Evolutionary conservation across 2,888 invertebrate species (phyloP).

Genomic region (Phragmatobia fuliginosa): DNA sequence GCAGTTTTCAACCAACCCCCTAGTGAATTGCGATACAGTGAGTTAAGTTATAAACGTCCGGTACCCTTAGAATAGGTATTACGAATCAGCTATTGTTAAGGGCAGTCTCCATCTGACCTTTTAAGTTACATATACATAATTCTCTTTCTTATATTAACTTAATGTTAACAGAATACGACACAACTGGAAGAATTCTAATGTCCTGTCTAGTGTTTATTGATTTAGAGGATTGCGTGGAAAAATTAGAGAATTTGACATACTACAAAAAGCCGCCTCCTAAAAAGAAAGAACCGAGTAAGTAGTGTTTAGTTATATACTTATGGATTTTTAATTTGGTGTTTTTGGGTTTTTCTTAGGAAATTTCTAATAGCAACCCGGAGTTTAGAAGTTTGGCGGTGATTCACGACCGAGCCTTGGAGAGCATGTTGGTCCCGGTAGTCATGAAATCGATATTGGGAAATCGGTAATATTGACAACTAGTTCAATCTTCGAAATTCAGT

Average conservation of each 20-base stretch:
- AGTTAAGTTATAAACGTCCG: slow-evolving; percentile 28
- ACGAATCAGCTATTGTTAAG: background rate
- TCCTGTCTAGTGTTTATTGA: slow-evolving; percentile 78
- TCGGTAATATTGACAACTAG: too few species aligned
- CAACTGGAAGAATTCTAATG: slow-evolving; percentile 74
- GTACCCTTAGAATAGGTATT: background rate
- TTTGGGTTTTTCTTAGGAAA: too few species aligned
- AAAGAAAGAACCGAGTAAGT: slow-evolving; percentile 55
- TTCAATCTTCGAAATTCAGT: too few species aligned
- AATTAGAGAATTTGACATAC: slow-evolving; percentile 62
- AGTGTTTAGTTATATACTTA: background rate
- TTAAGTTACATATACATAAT: background rate
- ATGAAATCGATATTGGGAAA: too few species aligned
- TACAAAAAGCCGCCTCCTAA: slow-evolving; percentile 41
- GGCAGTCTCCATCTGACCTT: too few species aligned
- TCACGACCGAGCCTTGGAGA: too few species aligned
- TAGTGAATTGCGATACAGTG: slow-evolving; percentile 63
- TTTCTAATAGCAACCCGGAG: too few species aligned
- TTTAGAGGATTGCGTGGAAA: slow-evolving; percentile 70
- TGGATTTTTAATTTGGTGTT: too few species aligned
- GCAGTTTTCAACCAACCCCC: slow-evolving; percentile 70
- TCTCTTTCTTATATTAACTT: slow-evolving; percentile 2
- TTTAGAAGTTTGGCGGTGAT: too few species aligned
- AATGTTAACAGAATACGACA: slow-evolving; percentile 70
- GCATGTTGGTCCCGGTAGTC: too few species aligned